Evolutionary conservation across 2,113 vertebrate species (phyloP).

Genomic region (Muntiacus reevesi): DNA sequence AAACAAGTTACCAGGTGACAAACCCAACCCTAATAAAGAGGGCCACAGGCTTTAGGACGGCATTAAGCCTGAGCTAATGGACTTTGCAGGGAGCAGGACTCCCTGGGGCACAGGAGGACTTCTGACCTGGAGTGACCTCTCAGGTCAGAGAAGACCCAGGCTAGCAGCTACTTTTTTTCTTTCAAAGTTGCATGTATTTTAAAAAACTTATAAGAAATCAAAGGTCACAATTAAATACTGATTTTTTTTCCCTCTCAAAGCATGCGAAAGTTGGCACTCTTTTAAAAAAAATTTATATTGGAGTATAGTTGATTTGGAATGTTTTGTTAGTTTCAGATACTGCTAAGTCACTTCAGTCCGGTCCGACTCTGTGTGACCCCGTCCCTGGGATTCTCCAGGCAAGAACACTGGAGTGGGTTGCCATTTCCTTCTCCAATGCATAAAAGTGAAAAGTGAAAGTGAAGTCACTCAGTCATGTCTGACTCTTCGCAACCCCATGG

Average conservation of each 20-base stretch:
- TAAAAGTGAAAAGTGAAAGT: too few species aligned
- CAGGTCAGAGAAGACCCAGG: background rate
- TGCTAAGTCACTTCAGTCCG: too few species aligned
- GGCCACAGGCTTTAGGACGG: constrained; percentile 34
- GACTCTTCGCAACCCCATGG: too few species aligned
- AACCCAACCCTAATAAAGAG: constrained; percentile 58
- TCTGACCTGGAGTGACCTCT: constrained; percentile 43
- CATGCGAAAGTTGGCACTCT: background rate
- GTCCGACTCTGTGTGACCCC: too few species aligned
- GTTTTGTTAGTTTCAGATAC: background rate
- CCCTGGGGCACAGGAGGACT: background rate
- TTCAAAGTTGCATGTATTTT: background rate
- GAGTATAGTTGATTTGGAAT: background rate
- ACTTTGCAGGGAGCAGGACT: constrained; percentile 33
- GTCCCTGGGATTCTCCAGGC: too few species aligned
- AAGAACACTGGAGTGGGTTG: too few species aligned
- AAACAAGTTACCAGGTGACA: constrained; percentile 74
- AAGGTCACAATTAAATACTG: background rate
- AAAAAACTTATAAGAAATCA: background rate
- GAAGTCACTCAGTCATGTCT: too few species aligned
- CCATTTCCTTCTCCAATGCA: too few species aligned
- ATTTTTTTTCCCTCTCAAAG: background rate
- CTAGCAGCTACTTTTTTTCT: background rate
- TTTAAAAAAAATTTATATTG: background rate
- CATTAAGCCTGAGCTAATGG: constrained; percentile 52